These are phyloP conservation scores for Elysia chlorotica DNA, from an alignment of 1,140 invertebrate species.

Conservation along the genomic window DNA sequence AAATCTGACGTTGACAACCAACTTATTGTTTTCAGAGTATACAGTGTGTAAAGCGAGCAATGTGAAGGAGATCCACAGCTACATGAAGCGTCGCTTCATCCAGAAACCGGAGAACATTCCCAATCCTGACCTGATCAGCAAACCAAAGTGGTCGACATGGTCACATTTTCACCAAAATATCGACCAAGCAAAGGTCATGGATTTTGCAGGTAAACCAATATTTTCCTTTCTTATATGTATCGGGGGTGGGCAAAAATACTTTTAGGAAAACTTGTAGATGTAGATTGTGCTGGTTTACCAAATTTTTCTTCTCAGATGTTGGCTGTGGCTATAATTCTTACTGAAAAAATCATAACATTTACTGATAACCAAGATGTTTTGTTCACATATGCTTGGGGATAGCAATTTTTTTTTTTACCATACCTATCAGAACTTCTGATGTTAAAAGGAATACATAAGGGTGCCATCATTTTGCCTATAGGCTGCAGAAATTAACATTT, in stretches of 20 bases:
- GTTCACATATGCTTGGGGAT: too few species aligned
- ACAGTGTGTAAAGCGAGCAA: slow-evolving; percentile 39
- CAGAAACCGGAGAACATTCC: slow-evolving; percentile 65
- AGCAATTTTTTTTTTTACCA: too few species aligned
- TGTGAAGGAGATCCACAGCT: slow-evolving; percentile 38
- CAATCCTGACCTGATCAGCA: slow-evolving; percentile 72
- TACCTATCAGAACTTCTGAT: too few species aligned
- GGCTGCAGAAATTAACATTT: too few species aligned
- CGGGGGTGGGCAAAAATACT: too few species aligned
- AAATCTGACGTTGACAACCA: too few species aligned
- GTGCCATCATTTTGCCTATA: too few species aligned
- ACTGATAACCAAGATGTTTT: not conserved
- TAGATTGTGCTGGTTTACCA: too few species aligned
- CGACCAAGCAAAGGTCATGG: slow-evolving; percentile 69
- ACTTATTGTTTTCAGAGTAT: slow-evolving; percentile 33
- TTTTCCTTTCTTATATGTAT: too few species aligned
- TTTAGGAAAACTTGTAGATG: too few species aligned
- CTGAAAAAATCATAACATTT: not conserved
- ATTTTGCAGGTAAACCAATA: slow-evolving; percentile 76
- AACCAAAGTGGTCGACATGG: slow-evolving; percentile 93
- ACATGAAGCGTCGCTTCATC: slow-evolving; percentile 36
- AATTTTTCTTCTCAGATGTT: too few species aligned
- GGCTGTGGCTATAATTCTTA: not conserved
- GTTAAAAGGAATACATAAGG: too few species aligned
- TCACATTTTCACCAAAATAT: slow-evolving; percentile 74